These are phyloP conservation scores for Synanceia verrucosa DNA, from an alignment of 2,797 vertebrate genomes.

Conservation along the genomic window DNA sequence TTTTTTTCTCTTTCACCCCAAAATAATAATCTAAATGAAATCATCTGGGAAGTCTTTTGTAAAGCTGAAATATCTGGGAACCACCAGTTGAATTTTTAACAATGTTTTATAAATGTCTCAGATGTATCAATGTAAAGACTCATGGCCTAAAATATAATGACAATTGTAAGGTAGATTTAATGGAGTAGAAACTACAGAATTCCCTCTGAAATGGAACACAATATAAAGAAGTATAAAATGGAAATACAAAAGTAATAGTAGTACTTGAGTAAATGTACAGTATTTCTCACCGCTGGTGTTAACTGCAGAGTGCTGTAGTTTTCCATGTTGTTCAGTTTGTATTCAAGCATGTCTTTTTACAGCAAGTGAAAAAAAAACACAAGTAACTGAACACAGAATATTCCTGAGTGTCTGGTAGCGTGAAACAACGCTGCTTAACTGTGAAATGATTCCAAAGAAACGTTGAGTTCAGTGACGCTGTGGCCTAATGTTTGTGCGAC, in stretches of 20 bases:
- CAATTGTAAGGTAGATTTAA: not conserved
- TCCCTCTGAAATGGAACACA: not conserved
- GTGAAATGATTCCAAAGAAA: not conserved
- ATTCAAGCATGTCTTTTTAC: constrained; percentile 29
- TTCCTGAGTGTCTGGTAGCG: not conserved
- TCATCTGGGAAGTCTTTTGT: not conserved
- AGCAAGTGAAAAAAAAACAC: constrained; percentile 33
- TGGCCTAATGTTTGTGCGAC: not conserved
- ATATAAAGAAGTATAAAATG: not conserved
- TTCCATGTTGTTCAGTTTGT: not conserved
- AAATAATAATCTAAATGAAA: not conserved
- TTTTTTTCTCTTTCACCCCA: not conserved
- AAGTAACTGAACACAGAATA: constrained; percentile 18
- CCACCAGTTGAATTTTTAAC: not conserved
- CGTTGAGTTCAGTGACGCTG: not conserved
- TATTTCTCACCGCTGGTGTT: not conserved
- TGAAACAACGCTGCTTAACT: constrained; percentile 13
- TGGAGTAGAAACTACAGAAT: not conserved
- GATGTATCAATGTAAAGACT: not conserved
- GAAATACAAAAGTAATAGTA: not conserved
- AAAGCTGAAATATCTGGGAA: not conserved
- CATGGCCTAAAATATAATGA: not conserved
- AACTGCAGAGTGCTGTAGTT: not conserved
- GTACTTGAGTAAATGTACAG: not conserved
- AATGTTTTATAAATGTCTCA: not conserved